Evolutionary conservation across 2,113 vertebrate genomes (phyloP).

Genomic region (Butorides virescens): DNA sequence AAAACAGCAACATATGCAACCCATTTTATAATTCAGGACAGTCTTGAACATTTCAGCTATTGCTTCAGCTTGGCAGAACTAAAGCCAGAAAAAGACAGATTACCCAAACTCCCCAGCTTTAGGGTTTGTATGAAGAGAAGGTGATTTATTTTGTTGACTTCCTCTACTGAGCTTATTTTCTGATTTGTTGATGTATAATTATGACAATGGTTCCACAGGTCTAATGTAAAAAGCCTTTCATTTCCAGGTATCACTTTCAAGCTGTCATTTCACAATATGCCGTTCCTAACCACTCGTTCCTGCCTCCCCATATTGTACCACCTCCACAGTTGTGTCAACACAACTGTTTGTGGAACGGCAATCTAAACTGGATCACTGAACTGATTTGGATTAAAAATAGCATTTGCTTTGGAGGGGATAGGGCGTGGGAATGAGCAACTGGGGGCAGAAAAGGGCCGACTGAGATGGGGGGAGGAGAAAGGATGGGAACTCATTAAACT

Average conservation of each 20-base stretch:
- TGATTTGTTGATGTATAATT: not conserved
- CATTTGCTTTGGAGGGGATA: conserved; percentile 34
- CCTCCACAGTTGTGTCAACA: conserved; percentile 59
- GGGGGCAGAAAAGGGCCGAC: not conserved
- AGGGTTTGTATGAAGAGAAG: not conserved
- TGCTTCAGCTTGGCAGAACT: not conserved
- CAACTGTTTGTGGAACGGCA: conserved; percentile 43
- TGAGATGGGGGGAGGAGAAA: not conserved
- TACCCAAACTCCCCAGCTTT: not conserved
- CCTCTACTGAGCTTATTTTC: not conserved
- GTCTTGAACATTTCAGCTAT: conserved; percentile 2
- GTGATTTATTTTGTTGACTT: conserved; percentile 12
- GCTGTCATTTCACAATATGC: conserved; percentile 13
- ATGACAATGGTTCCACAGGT: not conserved
- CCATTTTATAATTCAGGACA: conserved; percentile 22
- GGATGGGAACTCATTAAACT: not conserved
- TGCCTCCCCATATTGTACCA: conserved; percentile 4
- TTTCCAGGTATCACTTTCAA: conserved; percentile 25
- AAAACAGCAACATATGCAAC: conserved; percentile 17
- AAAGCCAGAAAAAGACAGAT: not conserved
- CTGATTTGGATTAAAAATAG: conserved; percentile 51
- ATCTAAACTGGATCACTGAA: conserved; percentile 45
- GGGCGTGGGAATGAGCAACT: conserved; percentile 18
- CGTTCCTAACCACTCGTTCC: not conserved
- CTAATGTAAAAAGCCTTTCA: not conserved